These are phyloP conservation scores for rat (Rattus norvegicus) DNA, from an alignment of 2,113 vertebrate genomes.

Conservation along the genomic window DNA sequence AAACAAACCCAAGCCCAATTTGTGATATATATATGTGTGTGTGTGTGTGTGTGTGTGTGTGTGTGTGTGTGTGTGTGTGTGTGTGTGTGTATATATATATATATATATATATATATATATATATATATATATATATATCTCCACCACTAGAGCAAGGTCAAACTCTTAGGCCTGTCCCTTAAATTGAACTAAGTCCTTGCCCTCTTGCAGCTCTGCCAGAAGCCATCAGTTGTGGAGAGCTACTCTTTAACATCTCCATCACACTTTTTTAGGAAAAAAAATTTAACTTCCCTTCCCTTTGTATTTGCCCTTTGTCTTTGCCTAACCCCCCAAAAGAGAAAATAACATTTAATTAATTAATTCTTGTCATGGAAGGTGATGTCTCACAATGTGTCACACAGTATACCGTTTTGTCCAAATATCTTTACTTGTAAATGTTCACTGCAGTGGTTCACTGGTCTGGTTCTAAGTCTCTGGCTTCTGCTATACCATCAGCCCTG, in stretches of 20 bases:
- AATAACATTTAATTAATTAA: background rate
- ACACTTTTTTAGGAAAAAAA: background rate
- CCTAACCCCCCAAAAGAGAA: background rate
- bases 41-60: too few relatives aligned
- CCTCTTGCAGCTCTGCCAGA: background rate
- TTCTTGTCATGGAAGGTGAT: background rate
- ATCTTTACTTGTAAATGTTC: background rate
- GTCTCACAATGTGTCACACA: background rate
- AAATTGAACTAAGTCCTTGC: background rate
- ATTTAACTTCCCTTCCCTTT: background rate
- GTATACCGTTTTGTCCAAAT: background rate
- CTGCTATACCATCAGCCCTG: background rate
- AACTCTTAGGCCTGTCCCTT: background rate
- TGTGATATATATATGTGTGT: background rate
- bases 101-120: too few relatives aligned
- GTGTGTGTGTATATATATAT: too few relatives aligned
- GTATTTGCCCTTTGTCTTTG: background rate
- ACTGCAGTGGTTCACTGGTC: background rate
- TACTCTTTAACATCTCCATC: background rate
- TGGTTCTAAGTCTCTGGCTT: background rate
- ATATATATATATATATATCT: too few relatives aligned
- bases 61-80: too few relatives aligned
- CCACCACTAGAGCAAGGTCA: background rate
- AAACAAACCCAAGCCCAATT: background rate
- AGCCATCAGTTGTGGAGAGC: background rate